Conservation (phyloP, 2,113 vertebrate species). For the Eptesicus fuscus region DNA sequence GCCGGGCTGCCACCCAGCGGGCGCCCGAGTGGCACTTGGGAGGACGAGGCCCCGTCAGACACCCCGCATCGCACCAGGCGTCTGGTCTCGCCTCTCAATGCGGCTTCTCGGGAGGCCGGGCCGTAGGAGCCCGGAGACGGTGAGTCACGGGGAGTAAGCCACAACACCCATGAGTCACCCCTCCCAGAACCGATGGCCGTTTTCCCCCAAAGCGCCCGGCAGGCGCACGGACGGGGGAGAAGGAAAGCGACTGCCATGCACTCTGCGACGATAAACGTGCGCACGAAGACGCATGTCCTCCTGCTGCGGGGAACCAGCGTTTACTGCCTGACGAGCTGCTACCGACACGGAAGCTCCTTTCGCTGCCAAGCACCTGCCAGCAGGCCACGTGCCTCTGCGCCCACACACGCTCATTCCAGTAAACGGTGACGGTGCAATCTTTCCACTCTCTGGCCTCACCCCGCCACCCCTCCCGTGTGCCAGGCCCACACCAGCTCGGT, state of each 20-base stretch:
- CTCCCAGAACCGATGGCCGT: conserved; percentile 30
- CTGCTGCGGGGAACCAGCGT: background rate
- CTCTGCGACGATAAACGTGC: background rate
- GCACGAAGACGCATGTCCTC: background rate
- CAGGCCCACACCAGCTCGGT: no score
- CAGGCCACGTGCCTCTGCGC: background rate
- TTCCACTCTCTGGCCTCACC: background rate
- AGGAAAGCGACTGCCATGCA: background rate
- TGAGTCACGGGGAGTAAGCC: background rate
- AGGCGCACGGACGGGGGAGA: background rate
- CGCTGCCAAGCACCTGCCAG: background rate
- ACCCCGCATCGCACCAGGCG: background rate
- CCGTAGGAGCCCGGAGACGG: background rate
- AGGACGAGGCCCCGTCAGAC: background rate
- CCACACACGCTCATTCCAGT: background rate
- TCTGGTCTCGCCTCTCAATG: background rate
- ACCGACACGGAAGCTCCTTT: background rate
- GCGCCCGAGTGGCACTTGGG: background rate
- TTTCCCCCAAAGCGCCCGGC: conserved; percentile 17
- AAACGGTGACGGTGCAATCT: background rate
- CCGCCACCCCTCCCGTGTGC: background rate
- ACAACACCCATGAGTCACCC: conserved; percentile 29
- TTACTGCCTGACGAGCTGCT: background rate
- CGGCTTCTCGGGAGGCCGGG: background rate
- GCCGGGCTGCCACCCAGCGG: background rate